Evolutionary conservation across 2,113 vertebrate species (phyloP).

Genomic region (Elanus axillaris): DNA sequence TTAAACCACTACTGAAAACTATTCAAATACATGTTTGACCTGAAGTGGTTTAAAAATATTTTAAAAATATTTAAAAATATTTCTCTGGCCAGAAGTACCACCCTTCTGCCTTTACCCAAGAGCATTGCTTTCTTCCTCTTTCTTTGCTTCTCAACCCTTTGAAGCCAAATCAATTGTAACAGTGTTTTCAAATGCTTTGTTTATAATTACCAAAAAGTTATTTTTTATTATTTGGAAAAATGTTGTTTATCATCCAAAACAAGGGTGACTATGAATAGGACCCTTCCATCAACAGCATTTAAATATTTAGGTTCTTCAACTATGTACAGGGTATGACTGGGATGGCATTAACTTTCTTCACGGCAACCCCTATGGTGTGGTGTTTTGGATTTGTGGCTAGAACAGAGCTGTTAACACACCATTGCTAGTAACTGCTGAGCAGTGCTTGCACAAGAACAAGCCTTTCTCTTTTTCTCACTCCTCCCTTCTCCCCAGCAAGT

Average conservation of each 20-base stretch:
- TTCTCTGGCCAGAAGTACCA: background rate
- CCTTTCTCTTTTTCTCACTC: background rate
- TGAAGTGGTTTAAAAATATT: background rate
- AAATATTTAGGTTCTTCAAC: background rate
- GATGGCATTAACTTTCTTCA: background rate
- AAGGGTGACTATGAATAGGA: background rate
- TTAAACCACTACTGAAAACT: background rate
- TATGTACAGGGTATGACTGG: background rate
- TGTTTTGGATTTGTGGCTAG: background rate
- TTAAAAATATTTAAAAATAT: background rate
- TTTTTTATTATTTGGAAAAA: background rate
- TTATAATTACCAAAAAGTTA: background rate
- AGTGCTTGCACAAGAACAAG: background rate
- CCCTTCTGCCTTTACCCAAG: background rate
- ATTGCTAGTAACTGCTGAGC: background rate
- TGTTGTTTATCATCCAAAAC: background rate
- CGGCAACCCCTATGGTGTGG: background rate
- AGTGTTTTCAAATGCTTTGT: background rate
- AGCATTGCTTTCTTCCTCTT: background rate
- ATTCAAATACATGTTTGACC: background rate
- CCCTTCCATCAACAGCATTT: background rate
- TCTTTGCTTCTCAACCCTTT: background rate
- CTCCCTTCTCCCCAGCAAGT: background rate
- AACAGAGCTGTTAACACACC: background rate
- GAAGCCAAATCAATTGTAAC: background rate